Conservation (phyloP, 2,797 vertebrate species). For the Otus scops region DNA sequence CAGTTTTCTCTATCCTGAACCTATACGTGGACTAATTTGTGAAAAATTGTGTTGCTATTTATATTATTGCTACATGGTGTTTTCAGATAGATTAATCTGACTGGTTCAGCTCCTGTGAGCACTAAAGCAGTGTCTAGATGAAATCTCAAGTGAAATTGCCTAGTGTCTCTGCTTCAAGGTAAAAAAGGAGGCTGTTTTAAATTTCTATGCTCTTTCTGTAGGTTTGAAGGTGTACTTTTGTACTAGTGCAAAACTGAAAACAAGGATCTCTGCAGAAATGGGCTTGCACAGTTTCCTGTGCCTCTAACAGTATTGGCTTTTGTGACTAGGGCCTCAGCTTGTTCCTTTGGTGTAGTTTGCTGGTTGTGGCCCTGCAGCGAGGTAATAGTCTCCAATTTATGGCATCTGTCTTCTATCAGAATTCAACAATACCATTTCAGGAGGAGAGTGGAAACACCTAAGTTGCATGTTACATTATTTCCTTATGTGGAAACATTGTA, state of each 20-base stretch:
- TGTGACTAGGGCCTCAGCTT: background rate
- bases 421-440: background rate
- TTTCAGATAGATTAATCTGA: conserved; percentile 2
- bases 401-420: background rate
- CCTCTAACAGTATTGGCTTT: background rate
- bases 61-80: background rate
- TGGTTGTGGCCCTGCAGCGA: background rate
- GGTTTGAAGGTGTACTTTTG: background rate
- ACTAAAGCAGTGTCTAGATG: background rate
- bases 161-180: background rate
- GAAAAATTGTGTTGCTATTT: conserved; percentile 12
- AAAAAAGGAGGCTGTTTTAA: background rate
- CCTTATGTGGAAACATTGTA: background rate
- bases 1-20: background rate
- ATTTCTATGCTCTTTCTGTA: background rate
- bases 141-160: background rate
- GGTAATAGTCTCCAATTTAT: background rate
- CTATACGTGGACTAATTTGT: background rate
- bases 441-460: background rate
- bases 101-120: background rate
- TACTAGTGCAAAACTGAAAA: background rate
- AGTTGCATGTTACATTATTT: background rate
- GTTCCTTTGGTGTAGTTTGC: background rate
- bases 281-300: background rate
- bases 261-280: background rate